Base-by-base conservation (phyloP, 2,888 invertebrate genomes). In the Dioctria linearis region DNA sequence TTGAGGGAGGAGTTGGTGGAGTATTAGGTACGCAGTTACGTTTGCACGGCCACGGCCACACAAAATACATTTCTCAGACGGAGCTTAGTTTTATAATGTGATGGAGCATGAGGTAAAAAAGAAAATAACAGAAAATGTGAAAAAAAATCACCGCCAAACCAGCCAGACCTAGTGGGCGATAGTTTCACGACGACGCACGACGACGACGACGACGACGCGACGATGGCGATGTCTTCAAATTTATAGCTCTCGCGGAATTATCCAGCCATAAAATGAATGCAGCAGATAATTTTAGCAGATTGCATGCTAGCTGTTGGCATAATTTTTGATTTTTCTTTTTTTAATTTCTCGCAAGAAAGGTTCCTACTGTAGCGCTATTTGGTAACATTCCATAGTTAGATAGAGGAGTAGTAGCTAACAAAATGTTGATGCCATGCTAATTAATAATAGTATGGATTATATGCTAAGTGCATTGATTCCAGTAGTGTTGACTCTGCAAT, bases 111-210 rank as follows among this genome's bases (percentile, higher is more conserved):
- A 25, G 25, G 25, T 25, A 25, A 25, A 25, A 25, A 25, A 25
- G 25, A 25, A 63, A 63, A 75, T 59, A 75, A 37, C 4, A 42
- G n/a, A 42, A 75, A 75, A 42, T 6, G 43, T 4, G 61, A 11
- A 76, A 76, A 25, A 76, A 43, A 76, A 61, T 43, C 43, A 49
- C 49, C 63, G 43, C 63, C 63, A 61, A 25, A 13, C 61, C 6
- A 13, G 13, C 2, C 61, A 63, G 63, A 76, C 63, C 76, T 63
- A 9, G 76, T 76, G 76, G 76, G 76, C 76, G 76, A 76, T 76
- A 63, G 61, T 63, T 49, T 3, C 63, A 49, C 76, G 46, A 46
- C 46, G n/a, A 49, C 49, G 63, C n/a, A 25, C 25, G 25, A 25
- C 25, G 25, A 25, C 25, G n/a, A 49, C 49, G 63, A 25, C 25